phyloP scores from a whole-genome alignment of 2,888 invertebrate genomes.

The Pseudeuparius sepicola region DNA sequence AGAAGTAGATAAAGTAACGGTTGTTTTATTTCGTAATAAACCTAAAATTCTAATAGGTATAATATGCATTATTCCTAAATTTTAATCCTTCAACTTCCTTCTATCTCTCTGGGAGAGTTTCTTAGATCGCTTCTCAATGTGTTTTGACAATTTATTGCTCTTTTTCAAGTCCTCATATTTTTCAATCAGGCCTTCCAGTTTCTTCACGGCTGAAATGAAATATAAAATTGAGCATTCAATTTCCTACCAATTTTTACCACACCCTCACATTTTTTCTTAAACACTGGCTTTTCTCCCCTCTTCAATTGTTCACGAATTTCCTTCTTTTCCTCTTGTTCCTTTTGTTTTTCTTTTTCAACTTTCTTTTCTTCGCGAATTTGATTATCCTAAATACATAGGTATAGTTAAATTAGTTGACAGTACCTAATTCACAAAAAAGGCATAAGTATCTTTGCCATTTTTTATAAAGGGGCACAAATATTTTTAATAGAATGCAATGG shows the following conservation, averaged over 20 bases:
- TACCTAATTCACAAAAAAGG: too few species aligned
- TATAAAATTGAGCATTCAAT: too few species aligned
- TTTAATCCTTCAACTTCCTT: constrained; percentile 19
- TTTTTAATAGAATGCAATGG: too few species aligned
- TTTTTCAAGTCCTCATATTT: constrained; percentile 75
- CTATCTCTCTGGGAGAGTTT: constrained; percentile 48
- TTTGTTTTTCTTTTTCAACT: constrained; percentile 46
- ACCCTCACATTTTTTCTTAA: constrained; percentile 59
- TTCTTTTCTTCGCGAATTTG: constrained; percentile 59
- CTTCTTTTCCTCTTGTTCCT: constrained; percentile 45
- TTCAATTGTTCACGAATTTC: constrained; percentile 49
- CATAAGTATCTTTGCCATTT: too few species aligned
- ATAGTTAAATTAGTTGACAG: not conserved
- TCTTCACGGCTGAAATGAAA: constrained; percentile 61
- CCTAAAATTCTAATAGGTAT: too few species aligned
- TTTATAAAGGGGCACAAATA: too few species aligned
- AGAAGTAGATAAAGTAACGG: not conserved
- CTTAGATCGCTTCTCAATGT: constrained; percentile 70
- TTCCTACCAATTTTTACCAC: too few species aligned
- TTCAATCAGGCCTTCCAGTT: constrained; percentile 61
- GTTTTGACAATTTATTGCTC: constrained; percentile 66
- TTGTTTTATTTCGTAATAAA: too few species aligned
- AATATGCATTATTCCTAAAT: too few species aligned
- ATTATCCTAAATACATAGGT: constrained; percentile 47
- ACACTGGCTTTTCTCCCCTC: constrained; percentile 62